These are phyloP conservation scores for Tachysurus fulvidraco DNA, from an alignment of 2,113 vertebrate genomes.

Conservation along the genomic window DNA sequence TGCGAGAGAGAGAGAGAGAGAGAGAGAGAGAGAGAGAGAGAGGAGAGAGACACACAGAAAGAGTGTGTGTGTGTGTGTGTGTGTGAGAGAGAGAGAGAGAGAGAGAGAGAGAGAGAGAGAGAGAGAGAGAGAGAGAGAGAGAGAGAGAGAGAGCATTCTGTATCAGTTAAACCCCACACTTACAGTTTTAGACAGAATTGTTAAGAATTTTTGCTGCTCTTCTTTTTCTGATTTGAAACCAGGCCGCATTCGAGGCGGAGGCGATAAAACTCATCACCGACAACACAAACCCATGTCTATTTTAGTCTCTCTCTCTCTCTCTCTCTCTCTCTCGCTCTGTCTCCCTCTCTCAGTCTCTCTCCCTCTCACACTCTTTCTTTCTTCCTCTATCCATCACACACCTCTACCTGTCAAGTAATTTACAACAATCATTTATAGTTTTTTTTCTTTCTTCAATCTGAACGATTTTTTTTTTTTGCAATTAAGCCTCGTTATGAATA, in stretches of 20 bases:
- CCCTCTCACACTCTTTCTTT: neutral
- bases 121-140: neutral
- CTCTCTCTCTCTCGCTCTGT: neutral
- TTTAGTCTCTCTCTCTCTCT: neutral
- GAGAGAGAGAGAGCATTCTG: neutral
- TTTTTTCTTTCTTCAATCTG: neutral
- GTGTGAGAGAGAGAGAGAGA: too few species aligned
- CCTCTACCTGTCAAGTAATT: neutral
- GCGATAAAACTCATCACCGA: conserved; percentile 7
- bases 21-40: too few species aligned
- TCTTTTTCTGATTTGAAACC: neutral
- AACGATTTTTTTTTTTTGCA: neutral
- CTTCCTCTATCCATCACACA: neutral
- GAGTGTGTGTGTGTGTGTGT: too few species aligned
- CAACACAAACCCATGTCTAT: neutral
- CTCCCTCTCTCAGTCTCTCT: neutral
- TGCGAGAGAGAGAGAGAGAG: too few species aligned
- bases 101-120: too few species aligned
- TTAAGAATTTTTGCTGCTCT: neutral
- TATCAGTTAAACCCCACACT: neutral
- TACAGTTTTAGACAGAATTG: neutral
- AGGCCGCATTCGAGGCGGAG: conserved; percentile 19
- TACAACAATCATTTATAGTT: neutral
- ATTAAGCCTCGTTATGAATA: neutral
- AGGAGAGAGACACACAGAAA: too few species aligned